Conservation (phyloP, 64 coral and sea anemone species). For the Montipora sp. region DNA sequence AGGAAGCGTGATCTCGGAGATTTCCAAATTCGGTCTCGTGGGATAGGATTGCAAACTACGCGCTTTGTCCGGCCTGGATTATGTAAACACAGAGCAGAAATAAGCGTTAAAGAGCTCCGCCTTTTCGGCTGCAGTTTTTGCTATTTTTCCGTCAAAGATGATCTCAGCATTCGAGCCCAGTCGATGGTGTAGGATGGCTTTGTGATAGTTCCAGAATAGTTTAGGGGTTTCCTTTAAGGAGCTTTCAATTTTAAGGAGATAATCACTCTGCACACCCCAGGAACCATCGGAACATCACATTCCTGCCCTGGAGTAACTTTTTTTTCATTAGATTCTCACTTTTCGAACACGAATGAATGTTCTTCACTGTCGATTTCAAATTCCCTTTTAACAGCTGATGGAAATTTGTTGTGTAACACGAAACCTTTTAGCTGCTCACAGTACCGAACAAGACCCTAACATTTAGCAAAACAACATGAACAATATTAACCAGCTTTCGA, state of each 20-base stretch:
- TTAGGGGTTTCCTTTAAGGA: constrained; percentile 57
- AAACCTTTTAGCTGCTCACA: too few relatives aligned
- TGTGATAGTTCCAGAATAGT: constrained; percentile 51
- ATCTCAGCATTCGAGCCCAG: constrained; percentile 9
- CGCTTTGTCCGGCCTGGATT: not conserved
- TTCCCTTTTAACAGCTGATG: too few relatives aligned
- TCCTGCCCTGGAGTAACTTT: too few relatives aligned
- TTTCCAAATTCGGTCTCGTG: not conserved
- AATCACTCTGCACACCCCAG: not conserved
- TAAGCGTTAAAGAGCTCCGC: constrained; percentile 48
- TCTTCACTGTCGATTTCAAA: too few relatives aligned
- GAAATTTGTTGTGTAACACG: too few relatives aligned
- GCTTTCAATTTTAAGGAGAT: constrained; percentile 54
- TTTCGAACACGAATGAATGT: too few relatives aligned
- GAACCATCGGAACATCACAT: too few relatives aligned
- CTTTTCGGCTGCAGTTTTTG: constrained; percentile 34
- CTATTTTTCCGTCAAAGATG: not conserved
- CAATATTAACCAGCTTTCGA: too few relatives aligned
- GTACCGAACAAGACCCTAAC: too few relatives aligned
- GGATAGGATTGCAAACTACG: too few relatives aligned
- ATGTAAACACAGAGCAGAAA: constrained; percentile 50
- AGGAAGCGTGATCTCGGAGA: constrained; percentile 1
- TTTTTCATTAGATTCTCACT: too few relatives aligned
- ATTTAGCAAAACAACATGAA: too few relatives aligned
- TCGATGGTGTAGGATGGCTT: constrained; percentile 22